Conservation (phyloP, 1,140 invertebrate genomes). For the Nasonia vitripennis region DNA sequence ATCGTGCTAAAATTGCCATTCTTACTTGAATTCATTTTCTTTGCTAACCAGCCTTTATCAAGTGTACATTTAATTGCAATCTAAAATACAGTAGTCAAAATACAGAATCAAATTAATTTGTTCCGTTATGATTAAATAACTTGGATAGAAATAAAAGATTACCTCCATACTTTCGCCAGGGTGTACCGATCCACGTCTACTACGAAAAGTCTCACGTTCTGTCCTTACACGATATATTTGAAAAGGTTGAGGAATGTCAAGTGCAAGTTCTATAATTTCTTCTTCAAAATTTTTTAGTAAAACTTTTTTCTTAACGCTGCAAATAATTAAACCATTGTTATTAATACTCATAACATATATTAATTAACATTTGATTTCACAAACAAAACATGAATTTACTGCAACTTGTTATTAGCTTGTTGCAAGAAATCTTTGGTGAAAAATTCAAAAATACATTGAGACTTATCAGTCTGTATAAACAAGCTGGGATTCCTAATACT, state of each 20-base stretch:
- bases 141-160: conserved; percentile 22
- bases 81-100: conserved; percentile 13
- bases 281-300: conserved; percentile 48
- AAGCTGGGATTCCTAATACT: conserved; percentile 41
- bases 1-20: background rate
- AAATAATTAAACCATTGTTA: conserved; percentile 26
- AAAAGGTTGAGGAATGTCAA: conserved; percentile 54
- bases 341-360: background rate
- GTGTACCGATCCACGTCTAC: conserved; percentile 30
- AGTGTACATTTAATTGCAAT: conserved; percentile 28
- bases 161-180: conserved; percentile 49
- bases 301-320: conserved; percentile 50
- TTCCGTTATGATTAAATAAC: background rate
- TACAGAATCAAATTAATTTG: conserved; percentile 24
- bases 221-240: conserved; percentile 25
- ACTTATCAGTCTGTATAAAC: conserved; percentile 31
- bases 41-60: conserved; percentile 34
- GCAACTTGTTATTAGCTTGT: conserved; percentile 8
- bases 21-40: background rate
- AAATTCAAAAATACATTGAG: conserved; percentile 52
- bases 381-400: conserved; percentile 38
- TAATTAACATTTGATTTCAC: background rate
- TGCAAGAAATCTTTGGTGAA: conserved; percentile 45
- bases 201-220: conserved; percentile 4
- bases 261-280: conserved; percentile 23